Percentiles rank a stretch among this genome's conserved stretches.
Conservation (phyloP, 2,797 vertebrate genomes). For the Ctenopoma kingsleyae region DNA sequence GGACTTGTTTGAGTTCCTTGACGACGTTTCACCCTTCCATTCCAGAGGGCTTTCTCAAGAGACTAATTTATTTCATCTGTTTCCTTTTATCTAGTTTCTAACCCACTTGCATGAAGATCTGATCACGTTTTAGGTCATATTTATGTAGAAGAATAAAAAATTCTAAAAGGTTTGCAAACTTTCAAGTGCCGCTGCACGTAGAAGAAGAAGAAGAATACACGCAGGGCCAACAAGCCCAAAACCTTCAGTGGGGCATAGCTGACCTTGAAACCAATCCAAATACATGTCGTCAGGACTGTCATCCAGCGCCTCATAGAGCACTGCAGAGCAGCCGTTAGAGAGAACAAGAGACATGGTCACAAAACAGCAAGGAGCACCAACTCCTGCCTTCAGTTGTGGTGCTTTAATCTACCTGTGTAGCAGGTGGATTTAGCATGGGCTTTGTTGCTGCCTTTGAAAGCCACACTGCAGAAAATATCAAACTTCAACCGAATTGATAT, state of each 20-base stretch:
- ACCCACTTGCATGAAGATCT: too few species aligned
- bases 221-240: conserved; percentile 61
- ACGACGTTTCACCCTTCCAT: too few species aligned
- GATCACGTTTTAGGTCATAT: too few species aligned
- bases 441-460: neutral
- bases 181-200: conserved; percentile 8
- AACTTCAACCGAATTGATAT: conserved; percentile 2
- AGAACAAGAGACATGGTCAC: conserved; percentile 78
- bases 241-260: conserved; percentile 75
- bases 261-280: conserved; percentile 89
- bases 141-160: too few species aligned
- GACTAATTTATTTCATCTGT: too few species aligned
- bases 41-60: too few species aligned
- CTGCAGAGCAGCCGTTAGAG: conserved; percentile 78
- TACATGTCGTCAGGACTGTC: conserved; percentile 87
- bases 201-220: conserved; percentile 52
- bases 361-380: conserved; percentile 43
- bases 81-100: too few species aligned
- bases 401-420: conserved; percentile 16
- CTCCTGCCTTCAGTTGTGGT: conserved; percentile 29
- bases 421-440: conserved; percentile 25
- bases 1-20: too few species aligned
- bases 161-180: too few species aligned
- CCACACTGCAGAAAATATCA: conserved; percentile 5
- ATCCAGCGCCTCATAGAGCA: conserved; percentile 85